These are phyloP conservation scores for Vanessa atalanta DNA, from an alignment of 1,140 invertebrate species.

Conservation along the genomic window DNA sequence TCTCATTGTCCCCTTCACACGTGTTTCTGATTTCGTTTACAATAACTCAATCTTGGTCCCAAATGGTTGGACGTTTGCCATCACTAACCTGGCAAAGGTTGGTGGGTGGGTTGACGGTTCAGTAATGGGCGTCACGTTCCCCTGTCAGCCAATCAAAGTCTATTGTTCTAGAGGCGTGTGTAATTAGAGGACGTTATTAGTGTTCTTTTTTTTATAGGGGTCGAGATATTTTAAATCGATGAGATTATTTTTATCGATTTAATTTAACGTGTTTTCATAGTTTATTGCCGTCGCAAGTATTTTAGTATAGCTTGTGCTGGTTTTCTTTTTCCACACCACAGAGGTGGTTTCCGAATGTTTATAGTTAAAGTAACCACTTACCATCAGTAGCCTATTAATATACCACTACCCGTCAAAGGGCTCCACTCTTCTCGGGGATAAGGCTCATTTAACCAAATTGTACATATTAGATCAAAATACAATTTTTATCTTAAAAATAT, in stretches of 20 bases:
- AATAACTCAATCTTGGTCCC: slow-evolving; percentile 19
- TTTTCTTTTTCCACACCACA: too few species aligned
- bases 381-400: too few species aligned
- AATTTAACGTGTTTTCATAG: too few species aligned
- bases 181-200: slow-evolving; percentile 24
- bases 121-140: slow-evolving; percentile 40
- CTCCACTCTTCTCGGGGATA: too few species aligned
- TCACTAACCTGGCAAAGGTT: slow-evolving; percentile 26
- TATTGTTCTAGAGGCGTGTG: slow-evolving; percentile 28
- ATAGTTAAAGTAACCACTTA: too few species aligned
- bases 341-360: too few species aligned
- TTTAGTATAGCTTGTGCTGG: too few species aligned
- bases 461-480: too few species aligned
- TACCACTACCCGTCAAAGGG: too few species aligned
- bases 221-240: neutral
- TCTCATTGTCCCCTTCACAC: neutral
- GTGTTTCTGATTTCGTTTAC: slow-evolving; percentile 1
- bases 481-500: too few species aligned
- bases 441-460: too few species aligned
- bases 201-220: neutral
- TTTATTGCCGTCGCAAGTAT: too few species aligned
- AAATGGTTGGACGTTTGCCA: slow-evolving; percentile 44
- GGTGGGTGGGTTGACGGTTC: slow-evolving; percentile 32
- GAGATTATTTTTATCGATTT: neutral
- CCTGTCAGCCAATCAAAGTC: slow-evolving; percentile 33